Base-by-base conservation (phyloP, 2,113 vertebrate species). In the Callocephalon fimbriatum region DNA sequence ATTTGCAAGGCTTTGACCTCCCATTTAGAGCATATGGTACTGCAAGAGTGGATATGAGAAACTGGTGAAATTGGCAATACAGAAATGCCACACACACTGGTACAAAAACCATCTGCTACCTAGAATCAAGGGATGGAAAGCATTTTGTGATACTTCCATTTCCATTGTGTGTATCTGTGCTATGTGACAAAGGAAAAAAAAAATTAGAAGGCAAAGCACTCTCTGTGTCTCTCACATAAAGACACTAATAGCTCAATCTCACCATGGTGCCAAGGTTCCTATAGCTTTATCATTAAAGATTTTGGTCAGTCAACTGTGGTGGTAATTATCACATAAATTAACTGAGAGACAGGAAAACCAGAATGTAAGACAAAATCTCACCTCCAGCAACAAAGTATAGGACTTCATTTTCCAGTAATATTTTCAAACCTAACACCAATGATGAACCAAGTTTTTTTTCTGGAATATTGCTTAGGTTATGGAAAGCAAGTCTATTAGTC, bases 261-360 rank as follows among this genome's bases (percentile, higher is more conserved):
- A 85, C 94, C 92, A 91, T 40, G 76, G 92, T 50, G 85, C 82
- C 93, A 56, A 56, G 42, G 44, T 93, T 95, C 96, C 96, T 63
- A 70, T 13, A 96, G 97, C 54, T 94, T 95, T 59, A 95, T 96
- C 96, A 93, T 97, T 95, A 96, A 94, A 96, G 92, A 97, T 95
- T 97, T 94, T 93, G 95, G 94, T 92, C 97, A 96, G 89, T 97
- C 95, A 94, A 29, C 94, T 95, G 93, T 82, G 95, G 88, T 87
- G 91, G 89, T 93, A 97, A 97, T 98, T 97, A 97, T 95, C 94
- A 96, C 95, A 96, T 96, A 98, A 96, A 97, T 97, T 97, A 96
- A 91, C 89, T 77, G 92, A 96, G 91, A 94, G 85, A 91, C 87
- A 47, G 40, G 40, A 83, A 87, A 94, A 86, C 17, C 73, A 92